These are phyloP conservation scores for Gallinago nigripennis DNA, from an alignment of 2,797 vertebrate species.

Conservation along the genomic window DNA sequence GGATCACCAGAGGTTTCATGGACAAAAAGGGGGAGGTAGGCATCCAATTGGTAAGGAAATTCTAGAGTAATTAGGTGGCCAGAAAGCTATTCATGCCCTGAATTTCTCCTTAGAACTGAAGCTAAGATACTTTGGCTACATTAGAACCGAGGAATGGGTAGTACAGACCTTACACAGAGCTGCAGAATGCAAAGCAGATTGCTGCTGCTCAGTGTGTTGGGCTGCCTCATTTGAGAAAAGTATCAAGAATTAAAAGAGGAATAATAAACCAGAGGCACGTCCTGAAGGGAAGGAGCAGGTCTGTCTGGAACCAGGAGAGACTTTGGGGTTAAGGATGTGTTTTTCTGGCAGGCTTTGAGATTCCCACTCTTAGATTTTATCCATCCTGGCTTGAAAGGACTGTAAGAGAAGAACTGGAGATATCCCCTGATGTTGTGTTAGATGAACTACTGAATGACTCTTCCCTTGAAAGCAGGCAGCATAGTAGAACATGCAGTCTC, in stretches of 20 bases:
- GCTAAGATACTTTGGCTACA: background rate
- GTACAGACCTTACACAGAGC: background rate
- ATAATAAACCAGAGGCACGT: background rate
- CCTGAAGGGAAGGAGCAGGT: background rate
- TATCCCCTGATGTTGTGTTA: background rate
- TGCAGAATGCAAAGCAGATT: background rate
- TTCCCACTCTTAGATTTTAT: background rate
- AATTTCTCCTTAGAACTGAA: background rate
- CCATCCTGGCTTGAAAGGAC: background rate
- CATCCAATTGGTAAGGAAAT: background rate
- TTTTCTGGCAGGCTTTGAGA: background rate
- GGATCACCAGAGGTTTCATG: background rate
- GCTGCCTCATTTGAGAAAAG: background rate
- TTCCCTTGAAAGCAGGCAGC: background rate
- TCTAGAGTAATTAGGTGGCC: background rate
- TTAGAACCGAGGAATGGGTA: background rate
- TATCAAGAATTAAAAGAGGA: background rate
- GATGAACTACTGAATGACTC: conserved; percentile 21
- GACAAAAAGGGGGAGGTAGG: background rate
- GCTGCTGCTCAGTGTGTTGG: background rate
- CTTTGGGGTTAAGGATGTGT: background rate
- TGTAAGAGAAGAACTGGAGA: background rate
- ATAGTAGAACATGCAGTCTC: background rate
- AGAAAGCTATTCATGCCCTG: background rate
- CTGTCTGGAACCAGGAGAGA: background rate